Conservation (phyloP, 2,797 vertebrate genomes). For the Pangasius mekongensis region DNA sequence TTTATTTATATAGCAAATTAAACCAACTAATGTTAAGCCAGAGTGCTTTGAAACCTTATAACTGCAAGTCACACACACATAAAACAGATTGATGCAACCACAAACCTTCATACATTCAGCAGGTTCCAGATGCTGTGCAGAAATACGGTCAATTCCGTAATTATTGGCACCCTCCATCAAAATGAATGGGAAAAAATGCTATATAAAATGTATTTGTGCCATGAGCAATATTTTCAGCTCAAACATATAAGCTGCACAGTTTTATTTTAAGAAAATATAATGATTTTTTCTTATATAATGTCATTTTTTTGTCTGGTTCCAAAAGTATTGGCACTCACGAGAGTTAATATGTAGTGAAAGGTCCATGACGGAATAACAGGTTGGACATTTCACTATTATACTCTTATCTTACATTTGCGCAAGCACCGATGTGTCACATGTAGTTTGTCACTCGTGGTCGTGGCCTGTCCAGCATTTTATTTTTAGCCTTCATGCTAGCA, state of each 20-base stretch:
- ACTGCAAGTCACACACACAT: not conserved
- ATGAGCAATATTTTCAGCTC: not conserved
- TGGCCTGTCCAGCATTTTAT: not conserved
- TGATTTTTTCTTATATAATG: not conserved
- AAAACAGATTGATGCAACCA: not conserved
- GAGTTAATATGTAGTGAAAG: not conserved
- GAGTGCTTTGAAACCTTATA: constrained; percentile 12
- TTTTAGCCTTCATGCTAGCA: not conserved
- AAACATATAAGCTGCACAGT: not conserved
- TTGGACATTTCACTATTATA: not conserved
- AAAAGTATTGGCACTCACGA: not conserved
- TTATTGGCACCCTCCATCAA: not conserved
- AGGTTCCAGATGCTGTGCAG: not conserved
- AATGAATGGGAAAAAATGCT: not conserved
- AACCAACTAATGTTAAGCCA: not conserved
- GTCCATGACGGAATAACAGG: not conserved
- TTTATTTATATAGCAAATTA: constrained; percentile 2
- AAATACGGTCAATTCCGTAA: not conserved
- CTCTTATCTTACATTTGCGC: not conserved
- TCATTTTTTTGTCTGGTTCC: not conserved
- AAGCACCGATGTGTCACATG: not conserved
- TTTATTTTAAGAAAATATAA: not conserved
- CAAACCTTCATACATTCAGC: not conserved
- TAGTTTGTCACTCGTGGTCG: not conserved
- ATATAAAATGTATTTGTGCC: not conserved